Base-by-base conservation (phyloP, 1,140 invertebrate species). In the Drosophila repleta region DNA sequence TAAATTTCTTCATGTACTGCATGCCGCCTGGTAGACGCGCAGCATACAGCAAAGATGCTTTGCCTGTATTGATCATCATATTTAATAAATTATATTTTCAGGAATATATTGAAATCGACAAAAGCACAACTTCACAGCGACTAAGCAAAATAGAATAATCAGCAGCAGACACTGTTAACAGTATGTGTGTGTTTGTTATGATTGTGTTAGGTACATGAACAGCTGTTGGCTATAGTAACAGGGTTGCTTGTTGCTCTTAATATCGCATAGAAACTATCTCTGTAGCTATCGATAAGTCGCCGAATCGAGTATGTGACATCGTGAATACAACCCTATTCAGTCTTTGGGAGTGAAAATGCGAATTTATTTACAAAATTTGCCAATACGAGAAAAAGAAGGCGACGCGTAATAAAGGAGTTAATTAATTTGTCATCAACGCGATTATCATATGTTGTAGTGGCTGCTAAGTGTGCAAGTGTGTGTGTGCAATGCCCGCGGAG, bases 361-460 rank as follows among this genome's bases (percentile, higher is more conserved):
- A 74, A 74, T 74, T 74, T 74, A 74, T 74, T 74, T 74, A 74
- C 71, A 70, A 74, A 69, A 72, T 76, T 76, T 63, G 64, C 65
- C 65, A 70, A 74, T 74, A 43, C 65, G 65, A 49, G 57, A 57
- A 57, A 60, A 58, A 51, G 58, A 58, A 69, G 69, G 55, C 48
- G 49, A 52, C 63, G 70, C 70, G 69, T 64, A 70, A 63, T 74
- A 49, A 74, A 74, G 26, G 2, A 41, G 17, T 56, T 39, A 24
- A 46, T 32, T 11, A 41, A 41, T 56, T 57, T 56, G 51, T 61
- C 56, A 61, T 55, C 48, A 43, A 32, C 35, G 24, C 26, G 46
- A 58, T 15, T 10, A 35, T 26, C 53, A 46, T 17, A 74, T 57
- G 62, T 39, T 11, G 37, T 43, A 11, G 35, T 64, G 26, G 18